A percentile compares a stretch with the other conserved stretches of the same genome.
Conservation (phyloP, 1,140 invertebrate genomes). For the Hycleus cichorii region DNA sequence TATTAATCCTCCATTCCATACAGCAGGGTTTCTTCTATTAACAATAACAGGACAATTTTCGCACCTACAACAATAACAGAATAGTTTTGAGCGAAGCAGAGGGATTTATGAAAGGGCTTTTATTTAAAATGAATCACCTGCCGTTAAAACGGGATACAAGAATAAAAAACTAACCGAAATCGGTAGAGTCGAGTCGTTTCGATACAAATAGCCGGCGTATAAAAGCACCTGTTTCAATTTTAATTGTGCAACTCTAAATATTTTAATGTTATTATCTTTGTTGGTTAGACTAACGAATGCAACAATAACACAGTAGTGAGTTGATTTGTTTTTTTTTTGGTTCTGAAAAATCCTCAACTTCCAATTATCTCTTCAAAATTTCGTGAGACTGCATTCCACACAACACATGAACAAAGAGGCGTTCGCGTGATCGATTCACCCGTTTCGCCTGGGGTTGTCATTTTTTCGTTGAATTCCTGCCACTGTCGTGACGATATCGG, state of each 20-base stretch:
- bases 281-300: not conserved
- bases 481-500: slow-evolving; percentile 12
- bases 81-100: not conserved
- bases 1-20: too few species aligned
- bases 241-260: too few species aligned
- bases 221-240: too few species aligned
- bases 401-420: slow-evolving; percentile 16
- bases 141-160: slow-evolving; percentile 2
- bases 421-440: slow-evolving; percentile 24
- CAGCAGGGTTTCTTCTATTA: too few species aligned
- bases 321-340: slow-evolving; percentile 1
- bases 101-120: too few species aligned
- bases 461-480: slow-evolving; percentile 22
- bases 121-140: not conserved
- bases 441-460: slow-evolving; percentile 25
- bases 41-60: too few species aligned
- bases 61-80: too few species aligned
- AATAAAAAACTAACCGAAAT: not conserved
- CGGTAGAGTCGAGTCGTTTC: too few species aligned
- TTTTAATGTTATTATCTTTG: too few species aligned
- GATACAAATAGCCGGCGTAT: too few species aligned
- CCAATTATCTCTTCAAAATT: slow-evolving; percentile 24
- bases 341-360: not conserved
- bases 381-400: slow-evolving; percentile 19
- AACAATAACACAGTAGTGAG: slow-evolving; percentile 9